Conservation (phyloP, 30 jellyfish, hydroid and myxozoan species). For the Turritopsis rubra region DNA sequence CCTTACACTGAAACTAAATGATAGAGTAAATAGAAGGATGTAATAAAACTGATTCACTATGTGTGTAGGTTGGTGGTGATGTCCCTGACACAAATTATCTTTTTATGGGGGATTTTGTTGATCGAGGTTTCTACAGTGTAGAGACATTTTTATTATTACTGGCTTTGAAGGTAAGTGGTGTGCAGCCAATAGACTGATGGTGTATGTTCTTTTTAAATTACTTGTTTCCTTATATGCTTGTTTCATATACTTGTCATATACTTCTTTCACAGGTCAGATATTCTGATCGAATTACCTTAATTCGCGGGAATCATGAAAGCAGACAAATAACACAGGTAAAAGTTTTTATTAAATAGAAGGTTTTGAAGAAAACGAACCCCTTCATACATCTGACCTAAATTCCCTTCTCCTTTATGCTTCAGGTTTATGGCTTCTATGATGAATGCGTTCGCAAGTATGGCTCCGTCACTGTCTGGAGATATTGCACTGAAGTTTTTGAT, state of each 20-base stretch:
- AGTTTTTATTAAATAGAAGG: not conserved
- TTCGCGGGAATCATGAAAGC: conserved; percentile 97
- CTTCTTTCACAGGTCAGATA: conserved; percentile 61
- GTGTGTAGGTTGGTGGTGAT: conserved; percentile 96
- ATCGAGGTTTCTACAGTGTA: conserved; percentile 98
- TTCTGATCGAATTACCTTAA: conserved; percentile 84
- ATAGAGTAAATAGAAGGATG: not conserved
- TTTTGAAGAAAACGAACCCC: not conserved
- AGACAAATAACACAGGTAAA: conserved; percentile 94
- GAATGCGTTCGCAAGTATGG: conserved; percentile 99
- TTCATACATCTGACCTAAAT: not conserved
- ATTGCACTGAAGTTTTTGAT: conserved; percentile 98
- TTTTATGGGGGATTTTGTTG: conserved; percentile 98
- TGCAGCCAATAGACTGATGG: not conserved
- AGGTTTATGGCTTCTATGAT: conserved; percentile 99
- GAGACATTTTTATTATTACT: conserved; percentile 86
- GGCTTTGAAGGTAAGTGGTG: conserved; percentile 74
- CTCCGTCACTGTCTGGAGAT: conserved; percentile 94
- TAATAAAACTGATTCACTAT: not conserved
- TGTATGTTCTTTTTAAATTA: not conserved
- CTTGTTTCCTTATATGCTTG: not conserved
- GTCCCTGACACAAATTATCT: conserved; percentile 93
- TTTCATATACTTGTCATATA: too few species aligned
- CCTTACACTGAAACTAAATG: not conserved
- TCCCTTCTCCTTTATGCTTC: not conserved